Evolutionary conservation across 2,888 invertebrate species (phyloP).

Genomic region (Heteromyza rotundicornis): DNA sequence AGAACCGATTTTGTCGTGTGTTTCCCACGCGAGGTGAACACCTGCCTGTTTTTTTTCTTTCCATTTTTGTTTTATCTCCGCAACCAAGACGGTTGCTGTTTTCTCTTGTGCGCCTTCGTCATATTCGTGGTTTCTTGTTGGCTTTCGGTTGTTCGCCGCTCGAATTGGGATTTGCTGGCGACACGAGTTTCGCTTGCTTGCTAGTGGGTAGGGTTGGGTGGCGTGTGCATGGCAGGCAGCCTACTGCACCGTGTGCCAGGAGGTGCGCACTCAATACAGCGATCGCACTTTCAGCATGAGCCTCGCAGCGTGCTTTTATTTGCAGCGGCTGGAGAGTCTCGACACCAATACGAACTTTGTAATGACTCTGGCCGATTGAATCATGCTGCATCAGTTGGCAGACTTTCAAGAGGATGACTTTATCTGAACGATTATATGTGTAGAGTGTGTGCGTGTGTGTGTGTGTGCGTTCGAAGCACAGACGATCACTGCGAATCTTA

Average conservation of each 20-base stretch:
- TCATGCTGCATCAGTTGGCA: neutral
- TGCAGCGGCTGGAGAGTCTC: neutral
- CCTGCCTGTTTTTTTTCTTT: slow-evolving; percentile 53
- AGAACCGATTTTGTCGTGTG: slow-evolving; percentile 64
- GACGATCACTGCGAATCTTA: neutral
- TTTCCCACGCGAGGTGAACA: slow-evolving; percentile 64
- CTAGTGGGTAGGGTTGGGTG: slow-evolving; percentile 7
- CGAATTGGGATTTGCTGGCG: neutral
- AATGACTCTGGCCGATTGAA: too few species aligned
- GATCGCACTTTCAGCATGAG: slow-evolving; percentile 1
- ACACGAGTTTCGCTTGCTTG: slow-evolving; percentile 9
- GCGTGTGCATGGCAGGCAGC: slow-evolving; percentile 15
- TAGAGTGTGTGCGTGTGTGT: too few species aligned
- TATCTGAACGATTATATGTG: neutral
- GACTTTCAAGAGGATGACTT: neutral
- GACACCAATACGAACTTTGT: neutral
- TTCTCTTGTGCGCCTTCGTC: slow-evolving; percentile 27
- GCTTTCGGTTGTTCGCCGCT: neutral
- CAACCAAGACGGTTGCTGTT: slow-evolving; percentile 17
- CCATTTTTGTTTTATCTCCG: slow-evolving; percentile 21
- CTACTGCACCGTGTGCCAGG: neutral
- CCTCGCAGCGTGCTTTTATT: neutral
- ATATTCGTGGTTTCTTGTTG: neutral
- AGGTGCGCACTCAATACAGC: neutral
- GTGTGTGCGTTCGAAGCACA: neutral